Percentiles rank a stretch among this genome's conserved stretches.
Conservation (phyloP, 2,797 vertebrate species). For the Threskiornis aethiopicus region DNA sequence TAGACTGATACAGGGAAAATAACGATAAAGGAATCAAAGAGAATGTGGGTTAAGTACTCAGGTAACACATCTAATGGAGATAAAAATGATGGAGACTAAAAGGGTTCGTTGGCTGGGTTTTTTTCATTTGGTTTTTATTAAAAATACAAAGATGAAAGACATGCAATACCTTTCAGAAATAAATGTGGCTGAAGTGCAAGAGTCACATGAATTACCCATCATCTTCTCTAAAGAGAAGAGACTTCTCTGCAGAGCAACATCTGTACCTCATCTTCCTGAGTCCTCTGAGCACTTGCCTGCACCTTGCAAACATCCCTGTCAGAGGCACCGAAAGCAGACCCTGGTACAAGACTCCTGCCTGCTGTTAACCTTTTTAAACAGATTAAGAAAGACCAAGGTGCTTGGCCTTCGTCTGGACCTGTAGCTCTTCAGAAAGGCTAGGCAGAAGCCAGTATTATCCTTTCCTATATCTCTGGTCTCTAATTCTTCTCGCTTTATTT, state of each 20-base stretch:
- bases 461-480: not conserved
- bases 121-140: not conserved
- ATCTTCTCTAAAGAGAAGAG: not conserved
- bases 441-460: not conserved
- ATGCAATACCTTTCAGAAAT: not conserved
- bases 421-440: not conserved
- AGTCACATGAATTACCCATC: not conserved
- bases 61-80: not conserved
- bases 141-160: not conserved
- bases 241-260: not conserved
- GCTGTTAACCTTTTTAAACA: not conserved
- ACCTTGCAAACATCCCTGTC: not conserved
- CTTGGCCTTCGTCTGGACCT: not conserved
- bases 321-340: not conserved
- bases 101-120: fast-evolving
- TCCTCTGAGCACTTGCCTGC: not conserved
- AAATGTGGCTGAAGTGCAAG: not conserved
- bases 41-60: not conserved
- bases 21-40: not conserved
- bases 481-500: not conserved
- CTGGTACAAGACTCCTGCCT: not conserved
- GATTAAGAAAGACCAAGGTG: not conserved
- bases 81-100: not conserved
- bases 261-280: not conserved
- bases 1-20: not conserved